Conservation (phyloP, 2,888 invertebrate species). For the Drosophila yooni region DNA sequence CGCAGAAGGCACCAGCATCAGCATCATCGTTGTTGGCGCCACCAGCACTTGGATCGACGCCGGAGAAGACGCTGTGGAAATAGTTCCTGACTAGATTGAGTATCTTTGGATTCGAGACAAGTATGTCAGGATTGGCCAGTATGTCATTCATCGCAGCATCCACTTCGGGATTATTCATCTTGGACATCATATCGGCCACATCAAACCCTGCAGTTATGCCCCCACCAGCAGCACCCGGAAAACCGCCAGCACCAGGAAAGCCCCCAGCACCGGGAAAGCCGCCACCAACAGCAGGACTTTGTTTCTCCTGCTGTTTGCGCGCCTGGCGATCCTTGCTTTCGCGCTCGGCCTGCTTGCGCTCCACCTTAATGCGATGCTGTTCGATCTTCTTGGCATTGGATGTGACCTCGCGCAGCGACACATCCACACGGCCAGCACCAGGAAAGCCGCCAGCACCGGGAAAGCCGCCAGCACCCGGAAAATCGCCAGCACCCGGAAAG, state of each 20-base stretch:
- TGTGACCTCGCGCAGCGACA: constrained; percentile 92
- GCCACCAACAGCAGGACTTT: constrained; percentile 62
- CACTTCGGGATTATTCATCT: constrained; percentile 92
- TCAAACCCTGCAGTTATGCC: constrained; percentile 65
- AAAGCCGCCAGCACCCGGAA: too few species aligned
- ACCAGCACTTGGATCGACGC: constrained; percentile 29
- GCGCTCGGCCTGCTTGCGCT: constrained; percentile 91
- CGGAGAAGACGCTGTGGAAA: constrained; percentile 47
- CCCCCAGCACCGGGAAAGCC: constrained; percentile 59
- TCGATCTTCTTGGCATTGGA: constrained; percentile 95
- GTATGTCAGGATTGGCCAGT: constrained; percentile 91
- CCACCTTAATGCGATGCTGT: constrained; percentile 93
- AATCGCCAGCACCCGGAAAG: too few species aligned
- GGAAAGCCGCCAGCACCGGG: too few species aligned
- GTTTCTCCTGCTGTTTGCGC: constrained; percentile 83
- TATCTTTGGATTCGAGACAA: constrained; percentile 93
- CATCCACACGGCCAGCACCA: too few species aligned
- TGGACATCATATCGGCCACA: constrained; percentile 86
- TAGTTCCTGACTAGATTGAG: constrained; percentile 85
- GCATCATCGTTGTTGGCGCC: constrained; percentile 30
- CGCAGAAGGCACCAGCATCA: constrained; percentile 1
- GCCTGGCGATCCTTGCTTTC: constrained; percentile 88
- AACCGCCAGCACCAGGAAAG: constrained; percentile 44
- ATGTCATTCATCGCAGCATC: constrained; percentile 92
- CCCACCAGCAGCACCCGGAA: constrained; percentile 41